Evolutionary conservation across 2,113 vertebrate species (phyloP).

Genomic region (Clarias magur): DNA sequence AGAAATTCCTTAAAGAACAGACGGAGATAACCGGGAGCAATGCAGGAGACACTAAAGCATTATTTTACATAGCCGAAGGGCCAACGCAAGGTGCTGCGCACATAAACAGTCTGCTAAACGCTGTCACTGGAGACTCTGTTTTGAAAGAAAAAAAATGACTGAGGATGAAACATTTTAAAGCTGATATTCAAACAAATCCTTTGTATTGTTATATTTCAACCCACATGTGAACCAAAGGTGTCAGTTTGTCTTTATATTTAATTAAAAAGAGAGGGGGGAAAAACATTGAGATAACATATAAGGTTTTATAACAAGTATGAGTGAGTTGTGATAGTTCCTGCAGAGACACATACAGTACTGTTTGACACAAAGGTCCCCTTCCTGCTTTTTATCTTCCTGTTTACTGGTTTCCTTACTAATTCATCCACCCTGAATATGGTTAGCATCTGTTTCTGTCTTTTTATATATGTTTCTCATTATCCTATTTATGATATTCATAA

Average conservation of each 20-base stretch:
- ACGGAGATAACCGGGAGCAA: slow-evolving; percentile 69
- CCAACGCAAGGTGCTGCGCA: slow-evolving; percentile 62
- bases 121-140: slow-evolving; percentile 69
- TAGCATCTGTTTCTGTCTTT: neutral
- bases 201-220: slow-evolving; percentile 56
- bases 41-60: slow-evolving; percentile 73
- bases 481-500: neutral
- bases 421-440: neutral
- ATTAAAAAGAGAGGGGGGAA: slow-evolving; percentile 52
- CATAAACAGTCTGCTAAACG: slow-evolving; percentile 74
- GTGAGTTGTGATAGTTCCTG: neutral
- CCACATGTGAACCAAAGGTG: slow-evolving; percentile 34
- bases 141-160: slow-evolving; percentile 63
- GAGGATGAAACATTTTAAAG: slow-evolving; percentile 68
- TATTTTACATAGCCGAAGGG: slow-evolving; percentile 77
- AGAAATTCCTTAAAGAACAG: slow-evolving; percentile 67
- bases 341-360: neutral
- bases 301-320: slow-evolving; percentile 52
- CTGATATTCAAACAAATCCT: slow-evolving; percentile 67
- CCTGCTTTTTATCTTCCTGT: neutral
- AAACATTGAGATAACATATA: slow-evolving; percentile 50
- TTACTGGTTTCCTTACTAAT: slow-evolving; percentile 6
- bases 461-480: neutral
- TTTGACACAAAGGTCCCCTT: neutral
- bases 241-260: slow-evolving; percentile 34